A percentile compares a stretch with the other conserved stretches of the same genome.
These are phyloP conservation scores for Trichopria drosophilae DNA, from an alignment of 2,888 invertebrate genomes.

Conservation along the genomic window DNA sequence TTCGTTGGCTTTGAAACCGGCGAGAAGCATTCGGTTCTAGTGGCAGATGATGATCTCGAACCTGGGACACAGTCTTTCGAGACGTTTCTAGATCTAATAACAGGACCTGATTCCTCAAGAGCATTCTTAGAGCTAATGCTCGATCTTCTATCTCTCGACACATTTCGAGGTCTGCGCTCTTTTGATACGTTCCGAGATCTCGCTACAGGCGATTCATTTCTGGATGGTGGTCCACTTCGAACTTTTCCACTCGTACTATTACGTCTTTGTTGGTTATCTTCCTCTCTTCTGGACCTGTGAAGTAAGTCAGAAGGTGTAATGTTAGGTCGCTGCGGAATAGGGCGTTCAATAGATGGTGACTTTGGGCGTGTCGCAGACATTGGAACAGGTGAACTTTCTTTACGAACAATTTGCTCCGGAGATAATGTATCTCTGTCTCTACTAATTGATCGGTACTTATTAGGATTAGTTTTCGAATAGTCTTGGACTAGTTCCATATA, in stretches of 20 bases:
- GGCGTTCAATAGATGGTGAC: no score
- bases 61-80: constrained; percentile 33
- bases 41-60: constrained; percentile 48
- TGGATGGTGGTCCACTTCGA: constrained; percentile 39
- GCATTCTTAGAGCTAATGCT: constrained; percentile 26
- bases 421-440: constrained; percentile 27
- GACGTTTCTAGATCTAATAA: constrained; percentile 26
- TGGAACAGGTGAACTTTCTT: no score
- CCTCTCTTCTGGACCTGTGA: constrained; percentile 5
- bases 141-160: constrained; percentile 30
- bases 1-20: not conserved
- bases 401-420: no score
- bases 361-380: no score
- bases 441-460: constrained; percentile 27
- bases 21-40: constrained; percentile 36
- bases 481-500: constrained; percentile 79
- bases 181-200: constrained; percentile 43
- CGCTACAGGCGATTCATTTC: constrained; percentile 43
- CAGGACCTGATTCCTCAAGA: constrained; percentile 1
- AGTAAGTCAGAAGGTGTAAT: no score
- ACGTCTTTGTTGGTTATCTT: constrained; percentile 4
- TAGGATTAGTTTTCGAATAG: constrained; percentile 60
- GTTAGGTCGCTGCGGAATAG: no score
- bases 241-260: constrained; percentile 5
- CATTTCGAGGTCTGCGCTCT: constrained; percentile 30